Evolutionary conservation across 2,888 invertebrate species (phyloP), one percentile per base, ranked within the genome.

Genomic region (Sinopyrophorus schimmeli): DNA sequence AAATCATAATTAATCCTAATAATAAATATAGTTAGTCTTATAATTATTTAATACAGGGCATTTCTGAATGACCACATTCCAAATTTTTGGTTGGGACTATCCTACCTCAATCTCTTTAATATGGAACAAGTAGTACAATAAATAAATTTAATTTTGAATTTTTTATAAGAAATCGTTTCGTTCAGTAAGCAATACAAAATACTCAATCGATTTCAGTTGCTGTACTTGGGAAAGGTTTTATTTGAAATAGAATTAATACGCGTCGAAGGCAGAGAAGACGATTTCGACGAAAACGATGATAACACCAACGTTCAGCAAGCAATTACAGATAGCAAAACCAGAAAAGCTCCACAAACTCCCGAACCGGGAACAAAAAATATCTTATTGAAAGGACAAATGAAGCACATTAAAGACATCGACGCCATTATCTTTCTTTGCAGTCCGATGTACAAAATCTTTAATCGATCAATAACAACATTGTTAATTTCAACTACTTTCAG

Each of bases 391-490:
- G 93, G 93, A 4, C 91, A 92, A 60, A 90, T 93, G 80, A 84
- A 87, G 63, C 82, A 85, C 60, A 77, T 93, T 4, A 80, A 84
- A 17, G 89, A 92, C 57, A 83, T 90, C 42, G 84, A 89, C 48
- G 82, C 85, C 0, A 80, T 92, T n/a, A 84, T 91, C 42, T 93
- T 89, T 66, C 77, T 93, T 1, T 92, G 92, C 66, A 89, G 89
- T 61, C 92, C 93, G 1, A 76, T 92, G 87, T 91, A 72, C 79
- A 84, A 78, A 34, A 16, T 14, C 26, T 26, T 26, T 26, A n/a
- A 14, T 16, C 11, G 21, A n/a, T n/a, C n/a, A n/a, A n/a, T n/a
- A 16, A 17, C 5, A 17, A 11, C 6, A 27, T 14, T 6, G 11
- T 6, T 2, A 12, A 12, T 4, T 35, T 20, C 9, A 15, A 28